Conservation (phyloP, 1,140 invertebrate genomes). For the Saccostrea echinata region DNA sequence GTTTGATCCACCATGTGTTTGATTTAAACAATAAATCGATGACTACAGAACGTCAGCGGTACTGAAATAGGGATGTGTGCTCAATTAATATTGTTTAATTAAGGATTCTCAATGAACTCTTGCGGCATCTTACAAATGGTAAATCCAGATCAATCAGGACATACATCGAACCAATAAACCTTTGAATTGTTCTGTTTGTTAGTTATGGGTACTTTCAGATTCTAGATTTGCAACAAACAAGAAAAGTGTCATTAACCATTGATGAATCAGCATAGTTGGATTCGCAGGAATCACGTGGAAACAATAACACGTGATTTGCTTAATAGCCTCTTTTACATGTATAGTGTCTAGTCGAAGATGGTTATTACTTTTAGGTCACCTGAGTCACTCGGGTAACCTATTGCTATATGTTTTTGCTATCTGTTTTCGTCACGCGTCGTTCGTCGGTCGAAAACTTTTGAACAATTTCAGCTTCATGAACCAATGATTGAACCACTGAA, state of each 20-base stretch:
- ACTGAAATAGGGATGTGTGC: background rate
- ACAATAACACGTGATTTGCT: background rate
- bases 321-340: no score
- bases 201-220: background rate
- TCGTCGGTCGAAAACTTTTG: no score
- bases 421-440: no score
- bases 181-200: background rate
- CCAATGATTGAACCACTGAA: no score
- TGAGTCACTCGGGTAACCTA: no score
- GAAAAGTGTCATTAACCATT: background rate
- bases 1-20: background rate
- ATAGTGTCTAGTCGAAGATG: background rate
- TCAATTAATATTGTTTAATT: conserved; percentile 30
- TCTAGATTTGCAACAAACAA: background rate
- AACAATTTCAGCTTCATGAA: no score
- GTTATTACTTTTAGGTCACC: no score
- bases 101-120: conserved; percentile 24
- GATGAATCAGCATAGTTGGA: background rate
- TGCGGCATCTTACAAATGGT: background rate
- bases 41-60: background rate
- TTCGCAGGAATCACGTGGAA: background rate
- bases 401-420: no score
- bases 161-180: background rate
- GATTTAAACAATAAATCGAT: conserved; percentile 14
- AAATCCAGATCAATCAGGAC: background rate